Conservation (phyloP, 2,888 invertebrate species). For the Agrilus biguttatus region DNA sequence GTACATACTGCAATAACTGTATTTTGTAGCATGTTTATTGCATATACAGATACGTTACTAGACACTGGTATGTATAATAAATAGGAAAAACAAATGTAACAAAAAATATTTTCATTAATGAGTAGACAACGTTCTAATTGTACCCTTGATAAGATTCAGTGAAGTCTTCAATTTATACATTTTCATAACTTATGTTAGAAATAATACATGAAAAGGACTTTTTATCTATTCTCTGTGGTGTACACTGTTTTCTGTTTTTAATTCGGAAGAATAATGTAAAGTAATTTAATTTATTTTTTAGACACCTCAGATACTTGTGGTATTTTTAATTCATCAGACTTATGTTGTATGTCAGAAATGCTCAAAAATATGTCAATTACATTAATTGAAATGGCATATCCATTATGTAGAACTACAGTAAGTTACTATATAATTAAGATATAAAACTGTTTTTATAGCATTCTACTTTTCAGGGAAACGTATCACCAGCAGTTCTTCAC, state of each 20-base stretch:
- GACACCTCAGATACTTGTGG: slow-evolving; percentile 30
- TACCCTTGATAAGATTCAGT: no score
- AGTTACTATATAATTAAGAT: slow-evolving; percentile 6
- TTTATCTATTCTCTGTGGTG: no score
- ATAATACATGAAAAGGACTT: no score
- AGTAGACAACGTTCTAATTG: no score
- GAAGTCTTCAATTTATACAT: no score
- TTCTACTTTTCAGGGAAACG: slow-evolving; percentile 13
- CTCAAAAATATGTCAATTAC: slow-evolving; percentile 26
- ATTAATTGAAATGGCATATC: slow-evolving; percentile 30
- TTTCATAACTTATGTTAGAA: no score
- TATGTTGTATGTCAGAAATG: slow-evolving; percentile 26
- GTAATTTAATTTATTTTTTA: slow-evolving; percentile 6
- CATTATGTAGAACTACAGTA: slow-evolving; percentile 29
- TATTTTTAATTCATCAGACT: slow-evolving; percentile 24
- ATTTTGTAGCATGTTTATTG: slow-evolving; percentile 31
- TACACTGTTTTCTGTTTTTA: no score
- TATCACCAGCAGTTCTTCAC: slow-evolving; percentile 26
- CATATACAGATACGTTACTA: slow-evolving; percentile 30
- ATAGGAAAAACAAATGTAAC: neutral
- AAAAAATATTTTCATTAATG: no score
- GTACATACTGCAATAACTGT: slow-evolving; percentile 26
- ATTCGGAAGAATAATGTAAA: no score
- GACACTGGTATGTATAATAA: slow-evolving; percentile 21
- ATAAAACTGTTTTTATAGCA: neutral